Conservation (phyloP, 2,797 vertebrate genomes). For the Pseudopleuronectes americanus region DNA sequence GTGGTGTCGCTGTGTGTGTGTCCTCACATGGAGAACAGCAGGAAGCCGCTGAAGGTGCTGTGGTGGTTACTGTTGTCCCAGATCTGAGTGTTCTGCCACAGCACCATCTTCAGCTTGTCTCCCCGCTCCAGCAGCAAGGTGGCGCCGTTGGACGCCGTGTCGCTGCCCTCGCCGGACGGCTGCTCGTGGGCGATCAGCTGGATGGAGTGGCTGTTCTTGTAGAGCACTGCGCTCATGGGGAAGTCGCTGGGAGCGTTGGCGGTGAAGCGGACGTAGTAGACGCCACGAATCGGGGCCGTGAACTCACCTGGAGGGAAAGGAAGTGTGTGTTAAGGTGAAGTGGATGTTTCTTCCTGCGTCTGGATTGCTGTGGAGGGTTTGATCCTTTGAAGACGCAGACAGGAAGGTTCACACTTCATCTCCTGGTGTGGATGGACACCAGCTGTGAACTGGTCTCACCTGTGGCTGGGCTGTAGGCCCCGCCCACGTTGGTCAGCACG, state of each 20-base stretch:
- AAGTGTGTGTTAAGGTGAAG: too few relatives aligned
- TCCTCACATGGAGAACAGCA: constrained; percentile 61
- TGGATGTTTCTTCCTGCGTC: too few relatives aligned
- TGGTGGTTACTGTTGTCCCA: constrained; percentile 74
- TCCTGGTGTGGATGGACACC: too few relatives aligned
- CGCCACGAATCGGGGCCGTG: constrained; percentile 57
- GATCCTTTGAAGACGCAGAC: too few relatives aligned
- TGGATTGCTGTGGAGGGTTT: too few relatives aligned
- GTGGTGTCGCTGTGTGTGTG: background rate
- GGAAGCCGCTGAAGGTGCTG: constrained; percentile 72
- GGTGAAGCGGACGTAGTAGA: constrained; percentile 68
- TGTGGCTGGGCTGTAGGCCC: constrained; percentile 60
- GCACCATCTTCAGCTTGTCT: constrained; percentile 34
- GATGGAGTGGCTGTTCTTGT: constrained; percentile 14
- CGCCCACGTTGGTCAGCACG: constrained; percentile 69
- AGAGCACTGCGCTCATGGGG: constrained; percentile 60
- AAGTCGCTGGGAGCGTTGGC: constrained; percentile 51
- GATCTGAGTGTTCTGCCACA: constrained; percentile 68
- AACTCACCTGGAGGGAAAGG: constrained; percentile 56
- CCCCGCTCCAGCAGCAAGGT: constrained; percentile 59
- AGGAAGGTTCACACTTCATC: background rate
- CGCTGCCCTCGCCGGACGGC: constrained; percentile 58
- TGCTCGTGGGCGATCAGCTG: constrained; percentile 61
- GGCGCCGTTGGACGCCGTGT: constrained; percentile 69
- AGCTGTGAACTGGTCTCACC: constrained; percentile 19